phyloP scores from a whole-genome alignment of 2,797 vertebrate species.

The Pristis pectinata region DNA sequence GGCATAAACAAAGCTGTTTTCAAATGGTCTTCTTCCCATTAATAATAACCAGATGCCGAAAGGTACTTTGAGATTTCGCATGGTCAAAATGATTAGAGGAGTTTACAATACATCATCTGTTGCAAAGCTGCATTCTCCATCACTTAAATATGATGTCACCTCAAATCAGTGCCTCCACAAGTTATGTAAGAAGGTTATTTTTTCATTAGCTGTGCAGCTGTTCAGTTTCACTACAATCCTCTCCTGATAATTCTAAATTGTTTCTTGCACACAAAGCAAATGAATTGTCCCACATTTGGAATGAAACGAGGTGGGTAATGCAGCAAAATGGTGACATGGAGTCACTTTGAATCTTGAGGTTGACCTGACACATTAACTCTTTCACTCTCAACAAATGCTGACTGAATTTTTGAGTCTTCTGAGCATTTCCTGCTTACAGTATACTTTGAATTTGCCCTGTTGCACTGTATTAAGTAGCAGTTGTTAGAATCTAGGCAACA shows the following conservation, averaged over 20 bases:
- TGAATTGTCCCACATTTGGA: neutral
- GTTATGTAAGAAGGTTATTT: neutral
- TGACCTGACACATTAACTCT: no score
- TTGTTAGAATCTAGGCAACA: no score
- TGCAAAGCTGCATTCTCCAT: neutral
- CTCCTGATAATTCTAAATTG: neutral
- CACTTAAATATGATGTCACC: conserved; percentile 9
- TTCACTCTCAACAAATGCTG: no score
- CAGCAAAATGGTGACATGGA: neutral
- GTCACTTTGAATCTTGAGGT: no score
- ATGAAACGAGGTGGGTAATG: neutral
- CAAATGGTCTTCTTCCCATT: conserved; percentile 6
- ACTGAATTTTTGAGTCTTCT: no score
- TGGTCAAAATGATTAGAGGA: neutral
- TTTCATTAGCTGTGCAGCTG: neutral
- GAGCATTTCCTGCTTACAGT: no score
- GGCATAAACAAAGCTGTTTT: conserved; percentile 34
- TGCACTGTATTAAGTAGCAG: no score
- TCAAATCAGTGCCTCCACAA: neutral
- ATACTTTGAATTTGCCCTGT: no score
- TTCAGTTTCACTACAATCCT: neutral
- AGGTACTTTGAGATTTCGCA: neutral
- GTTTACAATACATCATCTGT: neutral
- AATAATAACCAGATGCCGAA: conserved; percentile 31
- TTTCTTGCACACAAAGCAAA: neutral